These are phyloP conservation scores for Aleiodes leptofemur DNA, from an alignment of 2,888 invertebrate species.

Conservation along the genomic window DNA sequence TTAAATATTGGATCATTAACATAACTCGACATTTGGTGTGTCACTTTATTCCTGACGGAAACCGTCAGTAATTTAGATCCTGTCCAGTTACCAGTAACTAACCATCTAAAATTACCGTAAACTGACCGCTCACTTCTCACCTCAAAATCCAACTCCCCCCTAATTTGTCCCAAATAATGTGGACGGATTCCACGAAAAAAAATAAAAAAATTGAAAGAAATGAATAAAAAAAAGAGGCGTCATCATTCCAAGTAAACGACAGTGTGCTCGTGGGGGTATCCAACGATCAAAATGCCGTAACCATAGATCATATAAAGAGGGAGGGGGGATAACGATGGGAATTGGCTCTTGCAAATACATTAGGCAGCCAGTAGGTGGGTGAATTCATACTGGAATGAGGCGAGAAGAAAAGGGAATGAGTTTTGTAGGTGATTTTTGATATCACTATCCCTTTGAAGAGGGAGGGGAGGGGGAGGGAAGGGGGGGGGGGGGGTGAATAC, in stretches of 20 bases:
- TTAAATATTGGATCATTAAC: too few relatives aligned
- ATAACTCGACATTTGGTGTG: too few relatives aligned
- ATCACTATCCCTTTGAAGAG: constrained; percentile 45
- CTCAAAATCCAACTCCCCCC: neutral
- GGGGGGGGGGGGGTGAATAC: constrained; percentile 44
- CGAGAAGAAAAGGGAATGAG: constrained; percentile 53
- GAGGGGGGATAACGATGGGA: constrained; percentile 70
- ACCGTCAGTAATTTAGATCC: too few relatives aligned
- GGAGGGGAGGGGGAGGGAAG: constrained; percentile 40
- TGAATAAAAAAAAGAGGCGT: neutral
- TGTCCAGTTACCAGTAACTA: too few relatives aligned
- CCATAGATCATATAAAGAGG: constrained; percentile 67
- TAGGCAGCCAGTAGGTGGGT: constrained; percentile 63
- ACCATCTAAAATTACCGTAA: too few relatives aligned
- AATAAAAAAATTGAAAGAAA: neutral
- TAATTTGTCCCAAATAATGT: neutral
- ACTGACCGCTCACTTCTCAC: too few relatives aligned
- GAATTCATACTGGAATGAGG: constrained; percentile 44
- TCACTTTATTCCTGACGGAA: too few relatives aligned
- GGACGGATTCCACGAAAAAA: neutral
- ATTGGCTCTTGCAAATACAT: constrained; percentile 74
- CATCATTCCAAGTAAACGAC: constrained; percentile 59
- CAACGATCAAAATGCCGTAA: constrained; percentile 73
- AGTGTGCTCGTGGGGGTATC: constrained; percentile 58
- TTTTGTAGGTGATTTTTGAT: constrained; percentile 50